These are phyloP conservation scores for Macropis europaea DNA, from an alignment of 2,888 invertebrate species.

Conservation along the genomic window DNA sequence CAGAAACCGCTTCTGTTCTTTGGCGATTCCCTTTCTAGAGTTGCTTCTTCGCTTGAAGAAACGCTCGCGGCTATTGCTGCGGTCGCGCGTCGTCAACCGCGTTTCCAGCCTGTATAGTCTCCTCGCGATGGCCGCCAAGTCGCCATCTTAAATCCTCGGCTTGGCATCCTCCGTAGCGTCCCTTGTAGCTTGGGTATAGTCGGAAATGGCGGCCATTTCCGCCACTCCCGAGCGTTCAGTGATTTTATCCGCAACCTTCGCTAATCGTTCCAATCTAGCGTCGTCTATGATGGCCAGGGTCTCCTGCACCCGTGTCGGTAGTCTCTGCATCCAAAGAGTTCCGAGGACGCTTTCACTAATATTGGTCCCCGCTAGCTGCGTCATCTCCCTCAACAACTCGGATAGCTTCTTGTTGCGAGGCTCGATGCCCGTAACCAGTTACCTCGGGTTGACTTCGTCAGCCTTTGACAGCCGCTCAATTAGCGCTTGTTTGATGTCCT, in stretches of 20 bases:
- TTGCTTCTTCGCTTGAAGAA: neutral
- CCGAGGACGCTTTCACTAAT: neutral
- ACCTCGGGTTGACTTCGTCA: neutral
- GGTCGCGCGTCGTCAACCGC: neutral
- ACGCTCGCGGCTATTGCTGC: neutral
- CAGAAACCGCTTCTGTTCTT: neutral
- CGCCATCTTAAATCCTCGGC: neutral
- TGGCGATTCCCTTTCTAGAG: neutral
- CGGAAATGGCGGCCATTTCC: neutral
- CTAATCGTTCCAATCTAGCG: neutral
- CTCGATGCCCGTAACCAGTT: neutral
- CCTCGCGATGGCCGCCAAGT: neutral
- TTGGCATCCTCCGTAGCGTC: neutral
- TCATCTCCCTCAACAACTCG: slow-evolving; percentile 10
- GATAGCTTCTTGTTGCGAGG: neutral
- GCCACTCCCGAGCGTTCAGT: neutral
- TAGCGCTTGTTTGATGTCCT: neutral
- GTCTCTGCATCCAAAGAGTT: slow-evolving; percentile 1
- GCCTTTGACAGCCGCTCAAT: neutral
- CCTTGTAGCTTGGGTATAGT: neutral
- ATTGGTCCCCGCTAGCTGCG: neutral
- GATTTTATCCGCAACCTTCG: neutral
- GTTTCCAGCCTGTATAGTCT: neutral
- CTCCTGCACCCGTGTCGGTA: neutral
- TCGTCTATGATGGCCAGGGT: neutral